phyloP scores from a whole-genome alignment of 23 tunicate species.

The Diplosoma virens region DNA sequence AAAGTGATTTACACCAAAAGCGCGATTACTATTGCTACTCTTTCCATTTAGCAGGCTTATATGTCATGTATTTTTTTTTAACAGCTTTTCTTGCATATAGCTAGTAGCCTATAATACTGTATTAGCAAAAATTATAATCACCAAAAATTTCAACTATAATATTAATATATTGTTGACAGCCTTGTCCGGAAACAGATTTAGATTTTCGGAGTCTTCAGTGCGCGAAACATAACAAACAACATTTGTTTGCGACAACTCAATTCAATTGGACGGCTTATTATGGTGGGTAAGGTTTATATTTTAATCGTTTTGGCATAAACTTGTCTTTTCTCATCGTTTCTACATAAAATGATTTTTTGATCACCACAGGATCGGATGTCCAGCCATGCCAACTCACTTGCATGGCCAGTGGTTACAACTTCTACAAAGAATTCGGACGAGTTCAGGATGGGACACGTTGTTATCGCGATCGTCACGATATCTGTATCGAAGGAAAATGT shows the following conservation, averaged over 20 bases:
- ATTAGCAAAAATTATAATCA: not conserved
- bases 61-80: too few species aligned
- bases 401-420: slow-evolving; percentile 53
- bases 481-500: slow-evolving; percentile 84
- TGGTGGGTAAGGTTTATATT: slow-evolving; percentile 21
- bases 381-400: slow-evolving; percentile 67
- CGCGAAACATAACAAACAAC: slow-evolving; percentile 26
- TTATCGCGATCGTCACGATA: slow-evolving; percentile 30
- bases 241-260: not conserved
- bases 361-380: not conserved
- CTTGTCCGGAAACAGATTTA: slow-evolving; percentile 20
- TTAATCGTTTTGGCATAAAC: not conserved
- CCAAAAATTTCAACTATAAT: not conserved
- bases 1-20: too few species aligned
- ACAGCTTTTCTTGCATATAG: too few species aligned
- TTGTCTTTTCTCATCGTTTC: not conserved
- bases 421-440: slow-evolving; percentile 68
- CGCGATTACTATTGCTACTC: too few species aligned
- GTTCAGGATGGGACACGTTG: slow-evolving; percentile 85
- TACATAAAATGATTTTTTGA: not conserved
- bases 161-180: slow-evolving; percentile 1
- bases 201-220: slow-evolving; percentile 69
- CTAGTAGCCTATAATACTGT: too few species aligned
- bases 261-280: slow-evolving; percentile 68
- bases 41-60: too few species aligned